Evolutionary conservation across 2,888 invertebrate species (phyloP).

Genomic region (Polydrusus tereticollis): DNA sequence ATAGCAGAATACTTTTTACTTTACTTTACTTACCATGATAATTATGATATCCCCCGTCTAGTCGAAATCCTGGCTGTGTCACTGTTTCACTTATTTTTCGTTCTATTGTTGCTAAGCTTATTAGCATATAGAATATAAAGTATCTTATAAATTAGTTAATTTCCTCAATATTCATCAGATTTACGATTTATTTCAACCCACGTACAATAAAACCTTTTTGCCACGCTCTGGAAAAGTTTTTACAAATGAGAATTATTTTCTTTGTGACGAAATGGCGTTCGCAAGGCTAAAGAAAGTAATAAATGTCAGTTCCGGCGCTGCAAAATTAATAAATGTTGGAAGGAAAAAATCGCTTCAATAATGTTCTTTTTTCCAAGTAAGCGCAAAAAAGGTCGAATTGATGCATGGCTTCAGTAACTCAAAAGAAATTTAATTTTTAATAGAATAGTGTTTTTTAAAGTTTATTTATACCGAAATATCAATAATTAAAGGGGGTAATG

Average conservation of each 20-base stretch:
- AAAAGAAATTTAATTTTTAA: not conserved
- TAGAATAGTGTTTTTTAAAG: not conserved
- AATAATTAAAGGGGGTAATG: too few relatives aligned
- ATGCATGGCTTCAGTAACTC: not conserved
- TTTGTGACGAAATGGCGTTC: conserved; percentile 27
- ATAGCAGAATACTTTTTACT: too few relatives aligned
- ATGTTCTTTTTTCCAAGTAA: not conserved
- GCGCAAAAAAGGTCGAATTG: not conserved
- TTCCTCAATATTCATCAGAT: conserved; percentile 8
- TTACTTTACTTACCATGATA: too few relatives aligned
- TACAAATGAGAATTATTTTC: conserved; percentile 29
- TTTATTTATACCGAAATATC: too few relatives aligned
- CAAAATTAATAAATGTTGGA: conserved; percentile 34
- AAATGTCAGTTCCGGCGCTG: conserved; percentile 40
- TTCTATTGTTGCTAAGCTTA: too few relatives aligned
- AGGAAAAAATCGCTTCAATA: conserved; percentile 15
- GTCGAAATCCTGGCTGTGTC: too few relatives aligned
- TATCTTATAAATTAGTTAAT: conserved; percentile 7
- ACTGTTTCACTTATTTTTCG: too few relatives aligned
- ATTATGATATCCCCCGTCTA: too few relatives aligned
- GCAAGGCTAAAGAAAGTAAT: conserved; percentile 37
- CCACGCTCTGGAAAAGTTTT: conserved; percentile 21
- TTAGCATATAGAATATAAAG: too few relatives aligned
- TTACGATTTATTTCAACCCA: not conserved
- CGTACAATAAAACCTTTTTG: conserved; percentile 13